These are phyloP conservation scores for Mormyrus iriodes DNA, from an alignment of 2,113 vertebrate species.

Conservation along the genomic window DNA sequence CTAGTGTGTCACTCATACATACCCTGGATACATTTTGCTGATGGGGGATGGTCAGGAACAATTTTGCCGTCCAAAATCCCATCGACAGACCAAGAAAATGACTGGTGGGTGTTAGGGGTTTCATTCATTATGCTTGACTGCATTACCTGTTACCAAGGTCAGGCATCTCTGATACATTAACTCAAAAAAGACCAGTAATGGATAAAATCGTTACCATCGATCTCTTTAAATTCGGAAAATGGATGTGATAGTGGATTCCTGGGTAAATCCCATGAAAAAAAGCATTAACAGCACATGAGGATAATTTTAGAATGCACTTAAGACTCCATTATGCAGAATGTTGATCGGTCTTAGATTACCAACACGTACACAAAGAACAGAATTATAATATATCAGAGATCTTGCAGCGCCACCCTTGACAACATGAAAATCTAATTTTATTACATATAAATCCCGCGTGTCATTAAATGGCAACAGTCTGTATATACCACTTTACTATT, in stretches of 20 bases:
- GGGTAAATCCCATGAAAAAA: background rate
- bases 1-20: background rate
- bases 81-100: background rate
- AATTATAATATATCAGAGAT: background rate
- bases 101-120: background rate
- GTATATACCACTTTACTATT: background rate
- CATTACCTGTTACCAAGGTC: background rate
- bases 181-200: background rate
- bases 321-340: background rate
- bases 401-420: background rate
- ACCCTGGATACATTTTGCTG: background rate
- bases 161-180: background rate
- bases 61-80: background rate
- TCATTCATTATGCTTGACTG: background rate
- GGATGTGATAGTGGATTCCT: background rate
- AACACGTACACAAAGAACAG: background rate
- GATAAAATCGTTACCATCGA: background rate
- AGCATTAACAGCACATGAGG: background rate
- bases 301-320: background rate
- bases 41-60: background rate
- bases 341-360: background rate
- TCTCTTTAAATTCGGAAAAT: background rate
- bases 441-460: background rate
- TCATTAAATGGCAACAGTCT: background rate
- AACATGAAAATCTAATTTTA: background rate